Base-by-base conservation (phyloP, 2,888 invertebrate genomes). In the Venusia cambrica region DNA sequence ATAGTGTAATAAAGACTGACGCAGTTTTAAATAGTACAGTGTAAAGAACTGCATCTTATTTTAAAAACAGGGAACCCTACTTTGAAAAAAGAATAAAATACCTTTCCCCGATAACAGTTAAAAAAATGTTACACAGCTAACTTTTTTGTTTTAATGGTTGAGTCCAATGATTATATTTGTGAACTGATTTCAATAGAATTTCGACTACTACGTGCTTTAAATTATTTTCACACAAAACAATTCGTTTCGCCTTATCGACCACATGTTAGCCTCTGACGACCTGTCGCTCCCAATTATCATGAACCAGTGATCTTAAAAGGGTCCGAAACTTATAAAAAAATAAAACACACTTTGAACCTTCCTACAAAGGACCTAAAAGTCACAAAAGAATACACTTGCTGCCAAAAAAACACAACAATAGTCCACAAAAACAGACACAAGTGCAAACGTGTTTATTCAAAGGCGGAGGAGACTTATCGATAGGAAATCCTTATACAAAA, bases 401-500 rank as follows among this genome's bases (percentile, higher is more conserved):
- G 26, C 21, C 39, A 54, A 57, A 61, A 58, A 61, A 59, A 39
- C 34, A 43, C 45, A 52, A 53, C 46, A 54, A 54, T 41, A 48
- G 43, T 54, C 55, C 54, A 69, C 53, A 68, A 72, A 70, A 73
- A 60, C 59, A 58, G 37, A 49, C 47, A 66, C 73, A 73, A 81
- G 74, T 77, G 74, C 57, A 73, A 67, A 78, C 81, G 80, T 81
- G 83, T 75, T 74, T 69, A 68, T 62, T 58, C 62, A 66, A 73
- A 69, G 64, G 72, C 56, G 64, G 57, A 54, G 65, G 62, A 68
- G 77, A 72, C 74, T 81, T 81, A 81, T 65, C 62, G 60, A 68
- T 75, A 74, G 77, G 73, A 83, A 80, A 83, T 83, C 80, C 76
- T 71, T 60, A 67, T 49, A 79, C 78, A 81, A 81, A 84, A 81